phyloP scores from a whole-genome alignment of 1,140 invertebrate species.

The Penaeus chinensis region DNA sequence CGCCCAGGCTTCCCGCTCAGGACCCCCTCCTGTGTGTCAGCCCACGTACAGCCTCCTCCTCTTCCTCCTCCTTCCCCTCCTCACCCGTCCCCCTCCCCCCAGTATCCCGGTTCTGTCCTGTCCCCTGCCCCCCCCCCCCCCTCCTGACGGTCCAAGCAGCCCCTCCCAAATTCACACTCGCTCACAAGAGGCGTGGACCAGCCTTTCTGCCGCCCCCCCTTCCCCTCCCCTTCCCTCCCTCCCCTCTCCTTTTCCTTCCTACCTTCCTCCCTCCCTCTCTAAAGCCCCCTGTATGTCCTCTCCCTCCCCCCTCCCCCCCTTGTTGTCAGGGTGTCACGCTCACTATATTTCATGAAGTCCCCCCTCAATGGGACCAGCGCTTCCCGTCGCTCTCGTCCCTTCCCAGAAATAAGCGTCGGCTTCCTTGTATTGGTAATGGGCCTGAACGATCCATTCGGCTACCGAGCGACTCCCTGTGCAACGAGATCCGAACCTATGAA shows the following conservation, averaged over 20 bases:
- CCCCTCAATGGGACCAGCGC: constrained; percentile 32
- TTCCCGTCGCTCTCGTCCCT: neutral
- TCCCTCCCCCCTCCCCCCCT: constrained; percentile 10
- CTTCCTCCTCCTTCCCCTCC: neutral
- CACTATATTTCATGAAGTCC: constrained; percentile 48
- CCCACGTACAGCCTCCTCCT: neutral
- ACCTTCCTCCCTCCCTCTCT: constrained; percentile 1
- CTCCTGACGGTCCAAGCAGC: neutral
- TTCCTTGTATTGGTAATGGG: neutral
- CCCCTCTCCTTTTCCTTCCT: neutral
- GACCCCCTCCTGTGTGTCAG: neutral
- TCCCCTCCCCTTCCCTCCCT: neutral
- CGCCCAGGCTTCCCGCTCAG: neutral
- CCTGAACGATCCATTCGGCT: neutral
- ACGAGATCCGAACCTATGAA: constrained; percentile 29
- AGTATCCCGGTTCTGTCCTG: no score
- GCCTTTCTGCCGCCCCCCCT: neutral
- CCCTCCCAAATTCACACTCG: constrained; percentile 6
- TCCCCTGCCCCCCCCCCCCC: neutral
- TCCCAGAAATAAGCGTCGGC: constrained; percentile 17
- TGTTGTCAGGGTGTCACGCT: constrained; percentile 47
- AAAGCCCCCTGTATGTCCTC: neutral
- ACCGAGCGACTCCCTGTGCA: neutral
- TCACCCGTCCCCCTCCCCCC: neutral
- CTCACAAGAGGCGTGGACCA: constrained; percentile 6